Evolutionary conservation across 2,797 vertebrate species (phyloP), one percentile per base, ranked within the genome.

Genomic region (Myotis vivesi): DNA sequence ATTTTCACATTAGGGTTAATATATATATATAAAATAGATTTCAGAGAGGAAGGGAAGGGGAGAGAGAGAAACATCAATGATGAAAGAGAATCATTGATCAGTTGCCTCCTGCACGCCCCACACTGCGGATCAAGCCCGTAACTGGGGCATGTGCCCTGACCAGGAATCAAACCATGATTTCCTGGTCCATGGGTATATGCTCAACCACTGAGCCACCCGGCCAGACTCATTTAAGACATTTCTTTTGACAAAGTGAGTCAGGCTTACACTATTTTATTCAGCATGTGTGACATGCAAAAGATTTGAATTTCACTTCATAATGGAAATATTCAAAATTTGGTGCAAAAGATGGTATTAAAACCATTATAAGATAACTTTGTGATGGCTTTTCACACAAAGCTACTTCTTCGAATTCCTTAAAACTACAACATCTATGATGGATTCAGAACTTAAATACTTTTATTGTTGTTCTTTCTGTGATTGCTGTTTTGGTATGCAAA

Each of bases 351-450:
- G 72, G 1, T 23, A 94, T 87, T 49, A 33, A 95, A 95, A 92
- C 16, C 1, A 1, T 55, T 46, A 30, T 95, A 73, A 84, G 49
- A 59, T 55, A 87, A 30, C 44, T 17, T 96, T 57, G 51, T 86
- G 68, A 88, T 28, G 15, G 2, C 12, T 97, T 96, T 71, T 5
- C 75, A 71, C 3, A 25, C 55, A 95, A 77, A 97, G 44, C 51
- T 6, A 73, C 81, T 51, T 92, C 0, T 89, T 41, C 25, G 92
- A 72, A 33, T 2, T 51, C 59, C 12, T 22, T 4, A 72, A 79
- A 79, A 36, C 36, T 51, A 81, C 15, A 33, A 59, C 28, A 36
- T 64, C 2, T 51, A 5, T 13, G 1, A 1, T 80, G 1, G 19
- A 83, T 38, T 53, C 64, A 69, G 38, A 72, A 87, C 1, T 81